These are phyloP conservation scores for Campylorhamphus procurvoides DNA, from an alignment of 2,113 vertebrate species.

Conservation along the genomic window DNA sequence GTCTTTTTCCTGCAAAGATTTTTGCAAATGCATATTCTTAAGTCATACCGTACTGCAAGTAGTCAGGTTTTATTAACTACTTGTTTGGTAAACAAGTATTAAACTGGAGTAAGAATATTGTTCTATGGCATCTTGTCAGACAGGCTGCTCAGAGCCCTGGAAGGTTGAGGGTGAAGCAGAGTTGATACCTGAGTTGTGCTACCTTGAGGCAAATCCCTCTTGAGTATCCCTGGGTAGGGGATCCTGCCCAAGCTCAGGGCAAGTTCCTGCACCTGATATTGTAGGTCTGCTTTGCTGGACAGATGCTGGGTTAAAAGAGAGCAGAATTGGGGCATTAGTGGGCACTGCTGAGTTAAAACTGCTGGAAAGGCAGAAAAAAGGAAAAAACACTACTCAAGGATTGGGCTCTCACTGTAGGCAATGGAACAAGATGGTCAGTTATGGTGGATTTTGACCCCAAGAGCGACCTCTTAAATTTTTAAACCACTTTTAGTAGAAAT, in stretches of 20 bases:
- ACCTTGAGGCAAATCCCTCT: fast-evolving
- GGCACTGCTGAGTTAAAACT: neutral
- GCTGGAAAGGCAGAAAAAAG: neutral
- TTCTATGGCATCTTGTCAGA: neutral
- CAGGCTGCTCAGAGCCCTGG: neutral
- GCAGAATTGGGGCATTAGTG: neutral
- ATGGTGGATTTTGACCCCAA: neutral
- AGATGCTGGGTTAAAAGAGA: neutral
- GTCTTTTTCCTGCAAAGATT: neutral
- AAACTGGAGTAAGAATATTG: neutral
- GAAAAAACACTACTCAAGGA: neutral
- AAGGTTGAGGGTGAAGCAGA: neutral
- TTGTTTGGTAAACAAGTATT: neutral
- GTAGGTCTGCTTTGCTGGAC: neutral
- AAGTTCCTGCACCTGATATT: neutral
- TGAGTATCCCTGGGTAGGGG: neutral
- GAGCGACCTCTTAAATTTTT: neutral
- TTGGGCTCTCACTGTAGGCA: neutral
- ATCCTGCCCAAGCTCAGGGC: neutral
- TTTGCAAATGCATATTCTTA: neutral
- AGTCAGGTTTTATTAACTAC: neutral
- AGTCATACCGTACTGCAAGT: fast-evolving
- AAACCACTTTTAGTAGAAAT: neutral
- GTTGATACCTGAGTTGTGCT: too few species aligned
- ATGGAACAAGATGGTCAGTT: neutral